phyloP scores from a whole-genome alignment of 2,113 vertebrate genomes.

The Tinamus guttatus region DNA sequence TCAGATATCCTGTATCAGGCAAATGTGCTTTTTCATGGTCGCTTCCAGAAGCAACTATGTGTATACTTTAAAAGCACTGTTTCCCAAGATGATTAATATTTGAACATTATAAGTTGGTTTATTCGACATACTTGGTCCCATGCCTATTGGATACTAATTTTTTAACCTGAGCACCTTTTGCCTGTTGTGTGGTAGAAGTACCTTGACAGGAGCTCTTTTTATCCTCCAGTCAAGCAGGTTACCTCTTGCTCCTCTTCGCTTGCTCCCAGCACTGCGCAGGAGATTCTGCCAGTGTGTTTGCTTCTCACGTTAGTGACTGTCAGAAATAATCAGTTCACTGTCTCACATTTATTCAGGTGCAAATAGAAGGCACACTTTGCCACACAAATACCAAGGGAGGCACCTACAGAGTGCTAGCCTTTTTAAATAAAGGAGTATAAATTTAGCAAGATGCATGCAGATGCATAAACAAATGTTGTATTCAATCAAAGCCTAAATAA shows the following conservation, averaged over 20 bases:
- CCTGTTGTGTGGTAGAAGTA: not conserved
- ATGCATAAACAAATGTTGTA: not conserved
- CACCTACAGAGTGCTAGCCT: not conserved
- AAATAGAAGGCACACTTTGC: conserved; percentile 50
- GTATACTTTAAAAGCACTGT: not conserved
- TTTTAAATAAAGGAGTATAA: conserved; percentile 25
- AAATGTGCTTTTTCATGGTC: not conserved
- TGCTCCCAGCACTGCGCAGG: not conserved
- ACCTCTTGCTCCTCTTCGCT: conserved; percentile 11
- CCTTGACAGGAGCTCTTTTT: not conserved
- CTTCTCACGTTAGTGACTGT: conserved; percentile 54
- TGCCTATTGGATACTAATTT: not conserved
- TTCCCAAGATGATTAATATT: not conserved
- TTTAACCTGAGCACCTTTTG: not conserved
- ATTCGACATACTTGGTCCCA: not conserved
- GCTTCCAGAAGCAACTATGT: not conserved
- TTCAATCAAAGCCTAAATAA: not conserved
- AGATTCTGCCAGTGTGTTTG: conserved; percentile 66
- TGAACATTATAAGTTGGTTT: not conserved
- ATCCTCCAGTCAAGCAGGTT: not conserved
- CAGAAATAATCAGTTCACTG: conserved; percentile 69
- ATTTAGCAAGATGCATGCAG: not conserved
- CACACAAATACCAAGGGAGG: conserved; percentile 45
- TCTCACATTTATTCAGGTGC: conserved; percentile 62
- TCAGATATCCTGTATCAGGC: not conserved